phyloP scores from a whole-genome alignment of 2,797 vertebrate genomes.

The Lepus townsendii region DNA sequence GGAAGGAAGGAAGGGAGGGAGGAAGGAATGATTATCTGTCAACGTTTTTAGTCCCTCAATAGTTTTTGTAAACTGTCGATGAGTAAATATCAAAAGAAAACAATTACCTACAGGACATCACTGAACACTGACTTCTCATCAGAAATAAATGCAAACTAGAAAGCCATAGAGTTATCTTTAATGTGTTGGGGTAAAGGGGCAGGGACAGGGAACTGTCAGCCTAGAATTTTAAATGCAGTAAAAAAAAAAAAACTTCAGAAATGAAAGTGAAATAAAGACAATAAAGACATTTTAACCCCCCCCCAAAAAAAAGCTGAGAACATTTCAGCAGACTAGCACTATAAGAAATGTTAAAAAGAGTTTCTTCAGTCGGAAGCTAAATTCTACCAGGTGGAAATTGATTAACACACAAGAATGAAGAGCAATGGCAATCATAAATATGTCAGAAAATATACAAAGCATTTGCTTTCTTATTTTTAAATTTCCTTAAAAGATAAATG shows the following conservation, averaged over 20 bases:
- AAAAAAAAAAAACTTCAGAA: neutral
- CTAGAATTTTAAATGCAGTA: neutral
- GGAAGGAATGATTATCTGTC: neutral
- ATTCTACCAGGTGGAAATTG: neutral
- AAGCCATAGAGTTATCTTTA: neutral
- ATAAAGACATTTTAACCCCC: too few relatives aligned
- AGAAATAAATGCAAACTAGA: neutral
- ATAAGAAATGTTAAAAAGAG: neutral
- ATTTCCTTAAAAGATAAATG: conserved; percentile 26
- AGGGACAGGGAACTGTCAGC: neutral
- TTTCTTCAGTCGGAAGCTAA: neutral
- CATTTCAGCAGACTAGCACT: neutral
- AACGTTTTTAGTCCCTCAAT: neutral
- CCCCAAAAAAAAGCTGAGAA: neutral
- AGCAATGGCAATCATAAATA: neutral
- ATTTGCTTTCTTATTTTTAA: conserved; percentile 22
- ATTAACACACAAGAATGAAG: neutral
- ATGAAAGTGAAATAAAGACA: neutral
- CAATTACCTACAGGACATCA: neutral
- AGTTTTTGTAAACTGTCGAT: neutral
- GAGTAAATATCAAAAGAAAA: too few relatives aligned
- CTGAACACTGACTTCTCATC: neutral
- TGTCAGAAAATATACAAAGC: neutral
- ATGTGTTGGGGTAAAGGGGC: neutral
- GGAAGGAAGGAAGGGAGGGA: too few relatives aligned